Percentiles rank a stretch among this genome's conserved stretches.
Evolutionary conservation across 2,113 vertebrate species (phyloP).

Genomic region (Ellobius talpinus): DNA sequence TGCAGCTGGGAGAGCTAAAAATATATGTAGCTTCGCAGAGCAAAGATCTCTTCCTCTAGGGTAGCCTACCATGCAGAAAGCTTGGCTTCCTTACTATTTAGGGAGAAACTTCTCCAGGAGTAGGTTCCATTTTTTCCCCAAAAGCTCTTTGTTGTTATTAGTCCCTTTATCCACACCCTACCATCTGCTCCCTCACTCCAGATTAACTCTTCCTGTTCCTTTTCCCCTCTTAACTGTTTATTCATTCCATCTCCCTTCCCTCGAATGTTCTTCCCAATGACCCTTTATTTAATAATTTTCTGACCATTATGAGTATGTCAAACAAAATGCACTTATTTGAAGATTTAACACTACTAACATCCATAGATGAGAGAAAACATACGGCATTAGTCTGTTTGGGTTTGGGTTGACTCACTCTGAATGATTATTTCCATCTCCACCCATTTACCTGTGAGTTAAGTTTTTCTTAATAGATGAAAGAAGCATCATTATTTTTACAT

Average conservation of each 20-base stretch:
- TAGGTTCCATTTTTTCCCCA: neutral
- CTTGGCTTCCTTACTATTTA: neutral
- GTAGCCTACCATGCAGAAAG: neutral
- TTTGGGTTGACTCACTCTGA: neutral
- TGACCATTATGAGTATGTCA: neutral
- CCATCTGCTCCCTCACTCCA: neutral
- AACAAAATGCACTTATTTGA: neutral
- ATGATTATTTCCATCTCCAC: neutral
- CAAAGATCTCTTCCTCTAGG: neutral
- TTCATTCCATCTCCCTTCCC: neutral
- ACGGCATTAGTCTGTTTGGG: neutral
- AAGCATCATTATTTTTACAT: neutral
- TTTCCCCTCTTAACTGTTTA: neutral
- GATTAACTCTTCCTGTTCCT: neutral
- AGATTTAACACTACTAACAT: neutral
- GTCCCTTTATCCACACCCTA: neutral
- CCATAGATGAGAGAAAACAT: neutral
- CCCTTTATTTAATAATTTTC: neutral
- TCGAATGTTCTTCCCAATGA: neutral
- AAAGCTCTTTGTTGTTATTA: neutral
- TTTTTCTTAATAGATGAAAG: neutral
- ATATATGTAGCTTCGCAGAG: neutral
- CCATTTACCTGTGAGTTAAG: neutral
- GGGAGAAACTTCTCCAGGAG: neutral
- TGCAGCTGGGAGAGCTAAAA: neutral